Conservation (phyloP, 2,113 vertebrate genomes). For the Cinclus cinclus region DNA sequence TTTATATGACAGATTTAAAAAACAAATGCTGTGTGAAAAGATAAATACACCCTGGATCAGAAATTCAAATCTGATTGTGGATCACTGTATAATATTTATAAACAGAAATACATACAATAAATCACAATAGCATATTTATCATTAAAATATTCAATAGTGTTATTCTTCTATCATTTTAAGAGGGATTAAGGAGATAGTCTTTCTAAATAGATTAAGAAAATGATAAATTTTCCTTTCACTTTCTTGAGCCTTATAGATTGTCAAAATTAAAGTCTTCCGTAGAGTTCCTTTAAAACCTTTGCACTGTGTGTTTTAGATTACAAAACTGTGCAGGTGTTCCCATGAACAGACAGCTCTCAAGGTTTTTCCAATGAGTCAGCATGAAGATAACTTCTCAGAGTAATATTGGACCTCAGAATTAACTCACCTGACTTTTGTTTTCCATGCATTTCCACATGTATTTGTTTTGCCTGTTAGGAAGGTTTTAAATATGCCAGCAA, state of each 20-base stretch:
- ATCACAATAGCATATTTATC: neutral
- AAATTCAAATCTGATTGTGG: neutral
- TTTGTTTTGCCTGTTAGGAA: neutral
- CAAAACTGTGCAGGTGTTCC: neutral
- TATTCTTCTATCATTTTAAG: neutral
- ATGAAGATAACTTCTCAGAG: neutral
- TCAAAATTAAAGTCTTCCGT: neutral
- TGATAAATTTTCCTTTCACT: neutral
- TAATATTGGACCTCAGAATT: neutral
- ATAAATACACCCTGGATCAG: neutral
- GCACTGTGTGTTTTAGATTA: neutral
- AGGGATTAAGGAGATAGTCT: neutral
- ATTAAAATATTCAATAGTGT: neutral
- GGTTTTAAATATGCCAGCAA: neutral
- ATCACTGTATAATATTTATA: neutral
- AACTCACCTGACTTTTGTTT: neutral
- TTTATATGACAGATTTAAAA: neutral
- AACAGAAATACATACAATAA: neutral
- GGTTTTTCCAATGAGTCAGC: neutral
- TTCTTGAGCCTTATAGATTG: neutral
- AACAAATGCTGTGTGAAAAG: neutral
- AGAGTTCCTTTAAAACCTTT: neutral
- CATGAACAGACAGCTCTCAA: neutral
- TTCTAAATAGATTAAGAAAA: neutral
- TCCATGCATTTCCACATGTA: neutral